Evolutionary conservation across 2,888 invertebrate species (phyloP).

Genomic region (Smittia sp.): DNA sequence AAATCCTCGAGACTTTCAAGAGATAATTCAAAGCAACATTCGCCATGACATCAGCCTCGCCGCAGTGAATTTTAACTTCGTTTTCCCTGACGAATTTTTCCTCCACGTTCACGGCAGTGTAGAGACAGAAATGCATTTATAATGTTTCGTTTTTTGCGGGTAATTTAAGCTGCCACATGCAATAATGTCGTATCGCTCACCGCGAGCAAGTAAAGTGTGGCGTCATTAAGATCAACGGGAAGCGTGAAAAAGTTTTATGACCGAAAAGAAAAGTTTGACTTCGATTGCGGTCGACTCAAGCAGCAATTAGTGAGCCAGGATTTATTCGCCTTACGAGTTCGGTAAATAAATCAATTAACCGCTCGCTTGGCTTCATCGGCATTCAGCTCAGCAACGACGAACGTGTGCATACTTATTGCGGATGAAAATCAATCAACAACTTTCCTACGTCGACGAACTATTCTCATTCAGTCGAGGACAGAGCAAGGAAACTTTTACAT

Average conservation of each 20-base stretch:
- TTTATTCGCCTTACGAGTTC: neutral
- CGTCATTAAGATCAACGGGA: neutral
- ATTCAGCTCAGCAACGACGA: neutral
- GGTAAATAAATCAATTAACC: neutral
- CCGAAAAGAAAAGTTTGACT: neutral
- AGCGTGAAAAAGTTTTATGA: neutral
- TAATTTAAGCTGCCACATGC: slow-evolving; percentile 35
- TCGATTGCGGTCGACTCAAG: neutral
- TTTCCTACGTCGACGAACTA: neutral
- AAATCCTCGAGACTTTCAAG: too few relatives aligned
- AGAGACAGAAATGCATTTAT: slow-evolving; percentile 21
- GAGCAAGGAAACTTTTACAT: slow-evolving; percentile 16
- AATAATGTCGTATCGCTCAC: slow-evolving; percentile 30
- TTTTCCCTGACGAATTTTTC: neutral
- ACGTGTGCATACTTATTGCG: neutral
- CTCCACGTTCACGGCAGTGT: neutral
- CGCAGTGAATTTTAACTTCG: neutral
- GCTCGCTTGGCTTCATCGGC: neutral
- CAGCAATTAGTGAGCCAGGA: neutral
- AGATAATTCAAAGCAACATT: too few relatives aligned
- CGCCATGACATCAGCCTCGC: neutral
- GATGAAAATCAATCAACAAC: slow-evolving; percentile 14
- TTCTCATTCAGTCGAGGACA: neutral
- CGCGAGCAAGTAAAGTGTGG: neutral
- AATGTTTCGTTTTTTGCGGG: slow-evolving; percentile 12